Percentiles rank a stretch among this genome's conserved stretches.
Conservation (phyloP, 2,113 vertebrate species). For the Litocranius walleri region DNA sequence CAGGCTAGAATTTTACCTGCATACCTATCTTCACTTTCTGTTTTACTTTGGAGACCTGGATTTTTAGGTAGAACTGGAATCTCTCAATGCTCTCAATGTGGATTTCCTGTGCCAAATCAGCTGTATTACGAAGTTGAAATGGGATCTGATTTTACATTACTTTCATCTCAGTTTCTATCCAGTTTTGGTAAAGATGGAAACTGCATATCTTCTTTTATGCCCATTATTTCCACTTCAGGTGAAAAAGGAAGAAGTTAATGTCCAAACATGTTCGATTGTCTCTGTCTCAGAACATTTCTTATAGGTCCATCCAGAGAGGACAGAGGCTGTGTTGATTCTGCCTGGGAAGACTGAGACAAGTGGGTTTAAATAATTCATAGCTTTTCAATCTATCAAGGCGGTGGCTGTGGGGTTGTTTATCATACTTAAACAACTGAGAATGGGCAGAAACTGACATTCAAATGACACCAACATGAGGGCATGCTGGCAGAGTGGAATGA, state of each 20-base stretch:
- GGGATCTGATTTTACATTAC: neutral
- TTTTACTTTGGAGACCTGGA: neutral
- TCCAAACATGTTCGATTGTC: neutral
- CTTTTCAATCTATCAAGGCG: neutral
- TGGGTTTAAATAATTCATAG: neutral
- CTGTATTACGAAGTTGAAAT: neutral
- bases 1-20: neutral
- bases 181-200: conserved; percentile 22
- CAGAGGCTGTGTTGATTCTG: neutral
- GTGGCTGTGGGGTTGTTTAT: neutral
- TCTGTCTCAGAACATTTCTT: neutral
- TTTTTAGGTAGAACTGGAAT: neutral
- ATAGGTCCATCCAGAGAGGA: neutral
- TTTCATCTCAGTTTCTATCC: neutral
- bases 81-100: neutral
- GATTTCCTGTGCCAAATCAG: neutral
- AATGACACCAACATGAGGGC: neutral
- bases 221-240: neutral
- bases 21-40: neutral
- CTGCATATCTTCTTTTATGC: neutral
- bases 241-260: neutral
- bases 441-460: neutral
- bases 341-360: conserved; percentile 1
- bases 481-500: neutral
- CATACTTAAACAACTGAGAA: neutral